Evolutionary conservation across 2,113 vertebrate genomes (phyloP).

Genomic region (Macquaria ambigua): DNA sequence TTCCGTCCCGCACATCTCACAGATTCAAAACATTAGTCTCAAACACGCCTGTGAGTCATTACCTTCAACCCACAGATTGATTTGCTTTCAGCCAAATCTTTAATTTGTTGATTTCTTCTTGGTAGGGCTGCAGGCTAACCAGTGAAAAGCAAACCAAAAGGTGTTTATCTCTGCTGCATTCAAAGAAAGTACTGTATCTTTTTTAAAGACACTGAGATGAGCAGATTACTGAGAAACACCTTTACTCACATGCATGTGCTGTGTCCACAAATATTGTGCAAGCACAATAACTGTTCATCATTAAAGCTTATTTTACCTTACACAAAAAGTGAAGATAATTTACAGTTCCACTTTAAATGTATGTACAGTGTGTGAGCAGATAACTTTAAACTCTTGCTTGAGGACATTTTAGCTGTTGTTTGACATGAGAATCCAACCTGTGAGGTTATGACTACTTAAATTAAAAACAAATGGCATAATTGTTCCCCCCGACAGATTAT

Average conservation of each 20-base stretch:
- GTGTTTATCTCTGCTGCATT: slow-evolving; percentile 16
- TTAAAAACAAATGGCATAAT: slow-evolving; percentile 9
- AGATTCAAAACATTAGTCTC: slow-evolving; percentile 26
- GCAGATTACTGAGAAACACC: slow-evolving; percentile 52
- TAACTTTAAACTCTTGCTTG: not conserved
- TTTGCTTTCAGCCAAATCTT: not conserved
- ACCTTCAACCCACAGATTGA: not conserved
- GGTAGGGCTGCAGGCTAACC: slow-evolving; percentile 7
- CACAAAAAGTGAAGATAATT: not conserved
- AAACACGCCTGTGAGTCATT: slow-evolving; percentile 49
- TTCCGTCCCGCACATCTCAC: slow-evolving; percentile 13
- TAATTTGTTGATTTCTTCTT: slow-evolving; percentile 35
- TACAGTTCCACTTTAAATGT: too few relatives aligned
- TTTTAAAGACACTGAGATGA: not conserved
- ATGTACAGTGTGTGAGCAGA: not conserved
- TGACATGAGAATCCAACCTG: not conserved
- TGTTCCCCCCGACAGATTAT: not conserved
- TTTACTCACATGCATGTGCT: not conserved
- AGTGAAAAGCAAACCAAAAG: not conserved
- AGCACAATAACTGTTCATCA: not conserved
- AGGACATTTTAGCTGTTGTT: not conserved
- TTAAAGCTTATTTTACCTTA: too few relatives aligned
- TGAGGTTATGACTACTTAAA: not conserved
- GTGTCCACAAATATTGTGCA: too few relatives aligned
- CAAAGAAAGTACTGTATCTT: slow-evolving; percentile 20